Conservation (phyloP, 2,113 vertebrate genomes). For the Caracal caracal region DNA sequence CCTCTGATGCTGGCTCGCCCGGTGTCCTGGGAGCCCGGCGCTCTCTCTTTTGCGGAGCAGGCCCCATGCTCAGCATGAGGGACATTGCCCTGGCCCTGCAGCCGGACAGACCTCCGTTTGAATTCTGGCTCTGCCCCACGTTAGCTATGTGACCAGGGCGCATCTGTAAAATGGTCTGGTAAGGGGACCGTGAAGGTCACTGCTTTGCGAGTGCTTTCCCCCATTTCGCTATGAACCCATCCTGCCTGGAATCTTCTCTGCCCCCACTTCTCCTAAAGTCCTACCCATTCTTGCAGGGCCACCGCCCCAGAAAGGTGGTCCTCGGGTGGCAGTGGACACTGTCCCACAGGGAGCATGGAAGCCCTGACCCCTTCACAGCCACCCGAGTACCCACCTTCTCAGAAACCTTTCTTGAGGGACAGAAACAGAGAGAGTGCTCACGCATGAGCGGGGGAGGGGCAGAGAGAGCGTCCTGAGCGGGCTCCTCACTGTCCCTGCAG, state of each 20-base stretch:
- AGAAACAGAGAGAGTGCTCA: too few relatives aligned
- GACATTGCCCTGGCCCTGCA: not conserved
- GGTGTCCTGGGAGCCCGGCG: too few relatives aligned
- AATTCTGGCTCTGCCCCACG: not conserved
- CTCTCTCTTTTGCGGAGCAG: not conserved
- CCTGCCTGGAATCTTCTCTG: not conserved
- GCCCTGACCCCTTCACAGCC: rapidly evolving
- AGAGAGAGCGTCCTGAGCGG: too few relatives aligned
- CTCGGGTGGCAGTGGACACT: not conserved
- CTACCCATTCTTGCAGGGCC: not conserved
- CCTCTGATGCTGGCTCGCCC: rapidly evolving
- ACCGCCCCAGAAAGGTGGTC: not conserved
- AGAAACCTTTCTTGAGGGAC: too few relatives aligned
- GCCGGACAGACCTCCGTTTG: not conserved
- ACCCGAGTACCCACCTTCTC: rapidly evolving
- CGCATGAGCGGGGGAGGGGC: too few relatives aligned
- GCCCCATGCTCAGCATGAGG: rapidly evolving
- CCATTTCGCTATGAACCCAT: rapidly evolving
- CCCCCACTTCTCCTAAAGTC: not conserved
- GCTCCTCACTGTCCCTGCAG: too few relatives aligned
- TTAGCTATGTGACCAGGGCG: not conserved
- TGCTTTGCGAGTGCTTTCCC: not conserved
- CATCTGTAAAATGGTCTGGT: too few relatives aligned
- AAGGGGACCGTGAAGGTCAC: not conserved
- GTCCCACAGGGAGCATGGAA: rapidly evolving